Base-by-base conservation (phyloP, 2,797 vertebrate species). In the Gobionotothen gibberifrons region DNA sequence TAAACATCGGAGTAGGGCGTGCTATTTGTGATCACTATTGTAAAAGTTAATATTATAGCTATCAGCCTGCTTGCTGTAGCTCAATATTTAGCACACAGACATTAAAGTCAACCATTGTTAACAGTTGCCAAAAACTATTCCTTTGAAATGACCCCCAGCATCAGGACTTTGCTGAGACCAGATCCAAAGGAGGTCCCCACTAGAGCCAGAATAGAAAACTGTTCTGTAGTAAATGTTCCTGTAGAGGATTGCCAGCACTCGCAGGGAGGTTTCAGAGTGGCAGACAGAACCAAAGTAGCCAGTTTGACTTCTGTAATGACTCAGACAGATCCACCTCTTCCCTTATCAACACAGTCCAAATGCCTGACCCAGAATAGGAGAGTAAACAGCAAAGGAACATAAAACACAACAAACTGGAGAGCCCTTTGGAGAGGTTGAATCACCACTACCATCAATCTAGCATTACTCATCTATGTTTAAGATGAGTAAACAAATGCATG, bases 151-250 rank as follows among this genome's bases (percentile, higher is more conserved):
- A 14, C 10, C 10, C 48, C 16, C 10, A 26, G 21, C 11, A 10
- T 65, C 36, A 43, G 26, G 15, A 42, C 42, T 26, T 36, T 8
- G 9, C 48, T 52, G 43, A 56, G 29, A 13, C 36, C 59, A 62
- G 51, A 9, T 47, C 29, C 69, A 63, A 49, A n/a, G 42, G 13
- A 42, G 47, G 42, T 36, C 26, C 26, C 17, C 17, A 12, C 5
- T 13, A 44, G 15, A 52, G 47, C 22, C 47, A 43, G 36, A 43
- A 40, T 44, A 49, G 36, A 43, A 0, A 17, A 52, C 43, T 59
- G 12, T 21, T 52, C 39, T 29, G 54, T 3, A 49, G 54, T 21
- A 63, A 48, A 17, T 29, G 29, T 40, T 72, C 49, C 69, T 43
- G 5, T 3, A 6, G 44, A 49, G 17, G 13, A 21, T 17, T n/a